Evolutionary conservation across 2,888 invertebrate genomes (phyloP), one percentile per base, ranked within the genome.

Genomic region (Stenchaetothrips biformis): DNA sequence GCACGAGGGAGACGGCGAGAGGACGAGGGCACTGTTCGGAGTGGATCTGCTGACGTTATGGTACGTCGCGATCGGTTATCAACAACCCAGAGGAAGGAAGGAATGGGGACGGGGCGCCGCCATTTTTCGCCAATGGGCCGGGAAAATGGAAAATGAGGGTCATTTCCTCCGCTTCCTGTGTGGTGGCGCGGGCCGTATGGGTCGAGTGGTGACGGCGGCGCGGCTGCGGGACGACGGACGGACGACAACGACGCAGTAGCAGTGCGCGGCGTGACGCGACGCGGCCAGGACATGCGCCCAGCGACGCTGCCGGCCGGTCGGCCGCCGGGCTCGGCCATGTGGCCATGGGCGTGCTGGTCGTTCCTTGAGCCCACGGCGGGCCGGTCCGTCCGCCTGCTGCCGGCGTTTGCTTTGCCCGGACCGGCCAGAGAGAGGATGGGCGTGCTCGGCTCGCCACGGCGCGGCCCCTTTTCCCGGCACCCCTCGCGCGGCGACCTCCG

Each of bases 361-460:
- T 37, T 37, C 37, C 37, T 37, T 37, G 37, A 37, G 37, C 37
- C 37, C 37, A 37, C 37, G 37, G 37, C 37, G 37, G 37, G 2
- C 37, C 37, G 37, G 37, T 37, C 37, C 37, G 37, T 37, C 37
- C 37, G 37, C 37, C 37, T 37, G 37, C 37, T 37, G 37, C 37
- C 37, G 37, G 37, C 37, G 37, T 37, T 37, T 37, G 59, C 16
- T 37, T 37, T 37, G 59, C 16, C 59, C 59, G 59, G 18, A 59
- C 59, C 59, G 59, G 59, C 59, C 16, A 59, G 59, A 18, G 59
- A 16, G 13, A 13, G 13, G 53, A 13, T 9, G 53, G 13, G 53
- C 53, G 53, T 53, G 53, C 6, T 21, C 67, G 67, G 25, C 67
- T 74, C 67, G 67, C 67, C 21, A 74, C 67, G 67, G 67, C 67